Base-by-base conservation (phyloP, 2,888 invertebrate species). In the Scaptomyza polygonia region DNA sequence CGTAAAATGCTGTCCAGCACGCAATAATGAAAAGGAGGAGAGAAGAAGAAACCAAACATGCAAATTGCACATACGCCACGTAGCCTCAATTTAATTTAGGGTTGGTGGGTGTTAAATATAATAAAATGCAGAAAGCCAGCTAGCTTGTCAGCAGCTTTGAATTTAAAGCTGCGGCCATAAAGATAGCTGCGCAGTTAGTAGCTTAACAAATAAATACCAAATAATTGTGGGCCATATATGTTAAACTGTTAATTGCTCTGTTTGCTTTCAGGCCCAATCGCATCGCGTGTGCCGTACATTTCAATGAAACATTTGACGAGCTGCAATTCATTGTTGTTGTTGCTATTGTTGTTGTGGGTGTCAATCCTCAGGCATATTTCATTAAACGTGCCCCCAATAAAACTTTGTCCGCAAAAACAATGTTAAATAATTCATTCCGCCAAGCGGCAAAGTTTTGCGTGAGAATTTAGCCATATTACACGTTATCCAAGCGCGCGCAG, bases 221-320 rank as follows among this genome's bases (percentile, higher is more conserved):
- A 83, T 86, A 80, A 83, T 83, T 83, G 80, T 69, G 70, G 82
- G 68, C 64, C 81, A 86, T 84, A 81, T 80, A 83, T 86, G 79
- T 79, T 69, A 80, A 86, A 72, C 77, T 79, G 84, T 86, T 84
- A 84, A 84, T 86, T 80, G 86, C 71, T 73, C 67, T 67, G 68
- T 49, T 71, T 68, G 67, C 71, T 48, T 21, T 42, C 27, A 44
- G 29, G 27, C 39, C 54, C 27, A 39, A 67, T 74, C 67, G 75
- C 66, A 66, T 54, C 61, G 51, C 27, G 47, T 61, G 32, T 34
- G 36, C 29, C 9, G 8, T 29, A 9, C 27, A 48, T 71, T 53
- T 65, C 74, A 63, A 72, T 68, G 67, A 66, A 70, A 61, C 63
- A 56, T 61, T 77, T 75, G 74, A 80, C 69, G 80, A 77, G 67